Percentiles rank a stretch among this genome's conserved stretches.
phyloP scores from a whole-genome alignment of 2,797 vertebrate species.

The Lateolabrax maculatus region DNA sequence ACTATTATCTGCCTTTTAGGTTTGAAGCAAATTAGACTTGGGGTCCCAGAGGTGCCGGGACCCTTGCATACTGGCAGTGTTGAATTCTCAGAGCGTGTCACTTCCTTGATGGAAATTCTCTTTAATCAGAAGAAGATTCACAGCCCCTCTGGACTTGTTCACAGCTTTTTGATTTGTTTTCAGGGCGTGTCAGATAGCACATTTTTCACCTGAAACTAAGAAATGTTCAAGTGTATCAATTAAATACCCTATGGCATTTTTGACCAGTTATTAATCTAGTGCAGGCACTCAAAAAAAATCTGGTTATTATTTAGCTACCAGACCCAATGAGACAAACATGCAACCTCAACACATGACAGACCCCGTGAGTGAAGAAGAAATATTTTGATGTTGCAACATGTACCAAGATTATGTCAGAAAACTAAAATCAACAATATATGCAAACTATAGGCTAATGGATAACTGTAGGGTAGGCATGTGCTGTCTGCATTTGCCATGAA shows the following conservation, averaged over 20 bases:
- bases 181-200: slow-evolving; percentile 21
- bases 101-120: slow-evolving; percentile 80
- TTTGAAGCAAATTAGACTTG: slow-evolving; percentile 82
- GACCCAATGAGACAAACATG: not conserved
- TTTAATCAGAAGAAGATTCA: slow-evolving; percentile 80
- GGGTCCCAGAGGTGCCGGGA: slow-evolving; percentile 79
- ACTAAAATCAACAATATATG: not conserved
- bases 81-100: slow-evolving; percentile 73
- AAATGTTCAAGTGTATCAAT: slow-evolving; percentile 40
- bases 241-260: slow-evolving; percentile 17
- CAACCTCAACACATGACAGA: not conserved
- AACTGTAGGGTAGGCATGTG: not conserved
- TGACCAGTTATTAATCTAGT: slow-evolving; percentile 11
- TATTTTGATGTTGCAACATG: slow-evolving; percentile 35
- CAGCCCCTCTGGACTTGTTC: slow-evolving; percentile 60
- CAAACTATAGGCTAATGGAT: not conserved
- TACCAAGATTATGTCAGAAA: slow-evolving; percentile 12
- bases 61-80: slow-evolving; percentile 63
- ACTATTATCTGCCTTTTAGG: slow-evolving; percentile 84
- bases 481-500: not conserved
- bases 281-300: not conserved
- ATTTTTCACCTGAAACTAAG: slow-evolving; percentile 50
- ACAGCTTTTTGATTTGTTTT: slow-evolving; percentile 70
- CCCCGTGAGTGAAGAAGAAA: not conserved
- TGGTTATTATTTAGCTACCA: slow-evolving; percentile 6